Evolutionary conservation across 1,140 invertebrate species (phyloP).

Genomic region (Scylla paramamosain): DNA sequence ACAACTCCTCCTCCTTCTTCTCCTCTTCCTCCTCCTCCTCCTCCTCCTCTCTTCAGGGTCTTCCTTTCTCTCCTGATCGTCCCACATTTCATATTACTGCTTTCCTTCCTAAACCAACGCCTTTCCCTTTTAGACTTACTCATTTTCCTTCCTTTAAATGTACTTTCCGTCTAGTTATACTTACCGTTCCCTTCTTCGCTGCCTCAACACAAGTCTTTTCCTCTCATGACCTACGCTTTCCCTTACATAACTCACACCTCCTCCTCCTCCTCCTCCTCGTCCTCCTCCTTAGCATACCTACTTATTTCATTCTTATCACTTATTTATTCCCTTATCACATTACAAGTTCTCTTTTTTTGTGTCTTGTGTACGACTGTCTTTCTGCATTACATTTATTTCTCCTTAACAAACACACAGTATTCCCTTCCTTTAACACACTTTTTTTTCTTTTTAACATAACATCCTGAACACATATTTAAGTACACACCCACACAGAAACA

Average conservation of each 20-base stretch:
- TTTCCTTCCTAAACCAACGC: not conserved
- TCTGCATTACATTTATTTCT: not conserved
- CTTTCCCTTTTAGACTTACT: not conserved
- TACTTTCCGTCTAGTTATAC: not conserved
- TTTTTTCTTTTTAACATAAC: too few relatives aligned
- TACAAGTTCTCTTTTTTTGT: not conserved
- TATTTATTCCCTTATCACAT: not conserved
- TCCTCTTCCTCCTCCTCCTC: not conserved
- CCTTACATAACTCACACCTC: not conserved
- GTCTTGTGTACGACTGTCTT: too few relatives aligned
- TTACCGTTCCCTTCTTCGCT: too few relatives aligned
- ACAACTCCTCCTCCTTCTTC: not conserved
- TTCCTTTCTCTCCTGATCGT: not conserved
- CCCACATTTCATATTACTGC: not conserved
- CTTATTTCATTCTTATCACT: not conserved
- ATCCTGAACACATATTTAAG: too few relatives aligned
- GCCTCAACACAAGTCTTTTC: not conserved
- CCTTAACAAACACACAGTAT: not conserved
- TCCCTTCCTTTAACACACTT: not conserved
- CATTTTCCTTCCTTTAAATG: not conserved
- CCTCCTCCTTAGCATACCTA: not conserved
- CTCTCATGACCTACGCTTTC: not conserved
- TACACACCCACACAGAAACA: too few relatives aligned
- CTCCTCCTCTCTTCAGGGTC: not conserved
- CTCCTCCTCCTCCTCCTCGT: too few relatives aligned